Evolutionary conservation across 1,140 invertebrate genomes (phyloP), one percentile per base, ranked within the genome.

Genomic region (Bombus huntii): DNA sequence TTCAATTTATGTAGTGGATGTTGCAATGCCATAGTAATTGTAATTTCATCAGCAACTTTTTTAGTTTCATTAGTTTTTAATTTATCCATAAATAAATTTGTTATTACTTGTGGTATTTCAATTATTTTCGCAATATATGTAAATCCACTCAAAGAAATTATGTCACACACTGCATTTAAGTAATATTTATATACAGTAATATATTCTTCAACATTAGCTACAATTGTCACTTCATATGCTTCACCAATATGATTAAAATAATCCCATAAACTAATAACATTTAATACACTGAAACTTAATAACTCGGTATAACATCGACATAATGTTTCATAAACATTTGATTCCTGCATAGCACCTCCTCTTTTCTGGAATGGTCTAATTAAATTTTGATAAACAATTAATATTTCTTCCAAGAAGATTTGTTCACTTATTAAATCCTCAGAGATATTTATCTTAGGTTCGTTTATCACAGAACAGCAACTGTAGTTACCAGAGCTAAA

Each of bases 131-230:
- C 96, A 80, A 97, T 97, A 90, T 97, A 96, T 78, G 96, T 93
- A 94, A 97, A 97, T 81, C 97, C 97, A 91, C 96, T 96, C 81
- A 97, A 96, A 88, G 97, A 97, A 89, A 97, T 96, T 81, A 98
- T 95, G 95, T 98, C 97, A 93, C 97, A 97, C 92, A 98, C 96
- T 84, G 96, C 95, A 92, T 96, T 96, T 70, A 97, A 96, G 95
- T 98, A 98, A 89, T 96, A 96, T 91, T 96, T 96, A 92, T 97
- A 98, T 57, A 97, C 95, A 86, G 96, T 95, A 86, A 97, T 96
- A 94, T 96, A 97, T 93, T 98, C 97, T 78, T 97, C 97, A 93
- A 97, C 96, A 94, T 97, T 96, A 91, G 96, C 96, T 85, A 98
- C 95, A 83, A 98, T 95, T 15, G 96, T 95, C 85, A 97, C 96